Evolutionary conservation across 2,888 invertebrate species (phyloP), one percentile per base, ranked within the genome.

Genomic region (Noctua fimbriata): DNA sequence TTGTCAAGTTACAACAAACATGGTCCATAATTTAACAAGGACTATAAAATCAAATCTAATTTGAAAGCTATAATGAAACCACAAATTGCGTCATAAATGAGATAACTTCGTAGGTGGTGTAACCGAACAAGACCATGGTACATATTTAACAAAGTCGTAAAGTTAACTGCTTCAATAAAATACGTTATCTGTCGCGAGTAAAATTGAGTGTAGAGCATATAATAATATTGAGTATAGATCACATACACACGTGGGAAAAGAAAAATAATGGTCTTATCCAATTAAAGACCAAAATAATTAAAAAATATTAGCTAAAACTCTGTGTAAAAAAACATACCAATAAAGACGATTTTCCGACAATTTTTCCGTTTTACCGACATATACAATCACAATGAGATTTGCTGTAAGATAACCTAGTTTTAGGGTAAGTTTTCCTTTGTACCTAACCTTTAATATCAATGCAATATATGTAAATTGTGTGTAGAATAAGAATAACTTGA

Each of bases 91-190:
- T 80, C 81, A 81, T 88, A 89, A 88, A 88, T 88, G 87, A 86
- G 87, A 89, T 87, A 89, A 87, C 84, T 89, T 86, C 76, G 86
- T 87, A 78, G 76, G 79, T 70, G 65, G 73, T 78, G 47, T 87
- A 80, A 77, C 79, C 71, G 78, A 81, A 88, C 83, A 87, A 85
- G 81, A 87, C 79, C 85, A 55, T 78, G 67, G 81, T 85, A 89
- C 86, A 92, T 92, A 92, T 92, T 93, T 93, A 91, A 92, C 89
- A 87, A 81, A 87, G 87, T 90, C 90, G 87, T 95, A 94, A 95
- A 94, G 88, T 93, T 93, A 92, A 92, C 93, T 90, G 88, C 91
- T 85, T 87, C 86, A 91, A 92, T 95, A 94, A 95, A 95, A 93
- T 92, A 88, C 84, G 92, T 91, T 94, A 94, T 94, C 94, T 91